phyloP scores from a whole-genome alignment of 2,113 vertebrate species.

The Lophura nycthemera region DNA sequence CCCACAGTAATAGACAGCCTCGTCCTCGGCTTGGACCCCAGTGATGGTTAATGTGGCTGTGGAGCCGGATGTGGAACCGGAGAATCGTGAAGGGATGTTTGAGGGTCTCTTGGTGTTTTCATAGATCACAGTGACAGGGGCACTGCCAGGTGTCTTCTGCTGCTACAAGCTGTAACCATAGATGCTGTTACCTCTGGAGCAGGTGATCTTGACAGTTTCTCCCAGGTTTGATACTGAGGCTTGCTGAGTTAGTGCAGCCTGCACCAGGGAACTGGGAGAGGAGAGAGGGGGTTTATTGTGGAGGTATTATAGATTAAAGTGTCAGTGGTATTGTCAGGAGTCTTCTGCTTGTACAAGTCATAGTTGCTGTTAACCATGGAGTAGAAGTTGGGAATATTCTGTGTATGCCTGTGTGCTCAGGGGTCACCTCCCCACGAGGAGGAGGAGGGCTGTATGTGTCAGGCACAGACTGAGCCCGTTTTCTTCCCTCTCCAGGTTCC shows the following conservation, averaged over 20 bases:
- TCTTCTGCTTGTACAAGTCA: background rate
- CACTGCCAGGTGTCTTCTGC: background rate
- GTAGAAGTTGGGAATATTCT: too few relatives aligned
- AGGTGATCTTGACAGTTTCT: background rate
- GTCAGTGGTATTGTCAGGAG: background rate
- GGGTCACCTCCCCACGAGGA: too few relatives aligned
- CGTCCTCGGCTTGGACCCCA: background rate
- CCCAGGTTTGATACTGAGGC: too few relatives aligned
- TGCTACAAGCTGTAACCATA: background rate
- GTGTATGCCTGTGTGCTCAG: too few relatives aligned
- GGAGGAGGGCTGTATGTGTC: background rate
- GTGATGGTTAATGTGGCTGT: background rate
- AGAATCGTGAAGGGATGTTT: background rate
- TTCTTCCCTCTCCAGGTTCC: background rate
- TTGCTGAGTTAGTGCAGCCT: too few relatives aligned
- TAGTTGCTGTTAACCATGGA: background rate
- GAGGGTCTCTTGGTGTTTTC: fast-evolving
- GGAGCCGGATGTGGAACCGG: background rate
- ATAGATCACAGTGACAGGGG: background rate
- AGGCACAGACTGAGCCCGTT: background rate
- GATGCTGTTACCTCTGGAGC: fast-evolving
- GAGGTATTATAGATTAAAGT: fast-evolving
- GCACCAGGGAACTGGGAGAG: too few relatives aligned
- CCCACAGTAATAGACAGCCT: background rate
- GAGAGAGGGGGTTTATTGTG: too few relatives aligned